Percentiles rank a stretch among this genome's conserved stretches.
phyloP scores from a whole-genome alignment of 2,888 invertebrate species.

The Cryptophagus acutangulus region DNA sequence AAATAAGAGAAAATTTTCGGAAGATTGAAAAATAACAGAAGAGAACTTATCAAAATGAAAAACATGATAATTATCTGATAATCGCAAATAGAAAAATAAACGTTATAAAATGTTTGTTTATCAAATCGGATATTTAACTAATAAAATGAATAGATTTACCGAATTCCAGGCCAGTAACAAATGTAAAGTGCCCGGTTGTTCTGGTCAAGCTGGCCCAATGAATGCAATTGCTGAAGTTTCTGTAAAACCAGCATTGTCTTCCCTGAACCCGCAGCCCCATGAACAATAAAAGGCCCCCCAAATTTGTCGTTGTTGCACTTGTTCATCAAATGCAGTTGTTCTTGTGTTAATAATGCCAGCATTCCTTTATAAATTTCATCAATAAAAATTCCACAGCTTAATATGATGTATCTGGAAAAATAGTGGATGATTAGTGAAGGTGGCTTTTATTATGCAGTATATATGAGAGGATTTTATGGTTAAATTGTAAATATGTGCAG shows the following conservation, averaged over 20 bases:
- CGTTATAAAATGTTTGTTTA: conserved; percentile 2
- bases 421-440: no score
- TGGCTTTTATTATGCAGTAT: no score
- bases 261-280: conserved; percentile 46
- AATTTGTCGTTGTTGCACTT: conserved; percentile 28
- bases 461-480: no score
- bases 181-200: conserved; percentile 41
- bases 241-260: conserved; percentile 43
- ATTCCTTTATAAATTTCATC: conserved; percentile 41
- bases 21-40: no score
- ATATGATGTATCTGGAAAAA: conserved; percentile 37
- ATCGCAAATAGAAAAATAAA: no score
- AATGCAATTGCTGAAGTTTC: conserved; percentile 39
- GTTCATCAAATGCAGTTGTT: conserved; percentile 38
- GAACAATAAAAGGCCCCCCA: conserved; percentile 33
- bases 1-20: no score
- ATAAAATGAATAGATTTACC: conserved; percentile 25
- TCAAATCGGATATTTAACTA: no score
- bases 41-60: no score
- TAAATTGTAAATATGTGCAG: no score
- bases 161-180: conserved; percentile 45
- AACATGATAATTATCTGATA: no score
- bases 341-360: conserved; percentile 40
- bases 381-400: conserved; percentile 44
- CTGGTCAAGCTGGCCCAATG: conserved; percentile 36